Conservation (phyloP, 1,140 invertebrate genomes). For the Aphelenchoides fujianensis region DNA sequence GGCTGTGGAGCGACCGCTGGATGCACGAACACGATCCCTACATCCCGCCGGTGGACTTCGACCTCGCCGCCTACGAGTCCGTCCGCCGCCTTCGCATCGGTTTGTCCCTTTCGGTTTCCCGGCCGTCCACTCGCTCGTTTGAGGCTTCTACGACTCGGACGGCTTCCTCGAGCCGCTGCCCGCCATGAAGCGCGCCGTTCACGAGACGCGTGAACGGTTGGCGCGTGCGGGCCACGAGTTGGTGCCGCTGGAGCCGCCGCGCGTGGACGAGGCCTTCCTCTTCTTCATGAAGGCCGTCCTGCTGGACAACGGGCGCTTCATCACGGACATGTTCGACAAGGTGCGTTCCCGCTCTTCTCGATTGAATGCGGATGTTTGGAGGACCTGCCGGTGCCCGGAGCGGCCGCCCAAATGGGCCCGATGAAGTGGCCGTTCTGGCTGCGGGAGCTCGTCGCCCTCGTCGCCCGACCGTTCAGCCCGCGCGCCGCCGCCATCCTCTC, state of each 20-base stretch:
- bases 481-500: not conserved
- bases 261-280: not conserved
- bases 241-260: not conserved
- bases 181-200: slow-evolving; percentile 54
- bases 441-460: not conserved
- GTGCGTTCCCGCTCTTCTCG: not conserved
- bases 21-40: slow-evolving; percentile 26
- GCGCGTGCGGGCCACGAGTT: not conserved
- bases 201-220: slow-evolving; percentile 26
- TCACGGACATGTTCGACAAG: not conserved
- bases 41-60: slow-evolving; percentile 22
- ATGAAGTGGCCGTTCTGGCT: not conserved
- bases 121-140: too few species aligned
- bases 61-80: slow-evolving; percentile 20
- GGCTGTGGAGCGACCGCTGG: slow-evolving; percentile 10
- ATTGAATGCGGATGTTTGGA: not conserved
- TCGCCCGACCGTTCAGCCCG: not conserved
- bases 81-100: slow-evolving; percentile 53
- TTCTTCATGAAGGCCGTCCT: not conserved
- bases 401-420: not conserved
- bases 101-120: too few species aligned
- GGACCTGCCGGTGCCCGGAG: not conserved
- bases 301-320: not conserved
- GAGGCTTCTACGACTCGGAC: slow-evolving; percentile 60
- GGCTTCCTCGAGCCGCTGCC: slow-evolving; percentile 53